phyloP scores from a whole-genome alignment of 2,797 vertebrate species.

The Yasuhikotakia modesta region DNA sequence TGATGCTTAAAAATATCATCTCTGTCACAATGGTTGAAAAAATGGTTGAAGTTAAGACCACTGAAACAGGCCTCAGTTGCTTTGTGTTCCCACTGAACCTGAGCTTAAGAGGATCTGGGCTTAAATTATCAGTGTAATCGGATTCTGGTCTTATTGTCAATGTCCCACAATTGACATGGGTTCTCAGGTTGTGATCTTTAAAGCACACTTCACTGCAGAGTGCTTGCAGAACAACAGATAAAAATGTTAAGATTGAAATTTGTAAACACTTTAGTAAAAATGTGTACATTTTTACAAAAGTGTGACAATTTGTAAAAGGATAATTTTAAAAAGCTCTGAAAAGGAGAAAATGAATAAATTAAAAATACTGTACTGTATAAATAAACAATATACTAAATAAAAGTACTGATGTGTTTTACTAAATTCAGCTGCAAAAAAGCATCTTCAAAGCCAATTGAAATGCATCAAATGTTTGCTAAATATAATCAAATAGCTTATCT shows the following conservation, averaged over 20 bases:
- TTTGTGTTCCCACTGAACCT: constrained; percentile 54
- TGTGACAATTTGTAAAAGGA: too few relatives aligned
- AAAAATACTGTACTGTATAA: too few relatives aligned
- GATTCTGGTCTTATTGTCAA: constrained; percentile 69
- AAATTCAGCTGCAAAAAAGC: neutral
- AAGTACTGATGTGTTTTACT: neutral
- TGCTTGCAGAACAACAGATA: constrained; percentile 59
- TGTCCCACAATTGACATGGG: constrained; percentile 68
- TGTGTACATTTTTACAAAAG: too few relatives aligned
- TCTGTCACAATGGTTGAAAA: neutral
- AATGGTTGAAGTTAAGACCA: too few relatives aligned
- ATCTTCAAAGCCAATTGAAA: neutral
- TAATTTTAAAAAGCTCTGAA: neutral
- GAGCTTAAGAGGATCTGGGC: constrained; percentile 66
- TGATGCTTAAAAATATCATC: too few relatives aligned
- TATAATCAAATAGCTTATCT: neutral
- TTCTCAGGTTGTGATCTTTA: constrained; percentile 70
- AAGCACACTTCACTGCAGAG: constrained; percentile 61
- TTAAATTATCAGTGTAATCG: constrained; percentile 77
- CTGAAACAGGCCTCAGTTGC: constrained; percentile 57
- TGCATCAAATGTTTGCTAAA: neutral
- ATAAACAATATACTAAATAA: too few relatives aligned
- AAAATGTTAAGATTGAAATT: neutral
- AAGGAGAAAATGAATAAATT: neutral
- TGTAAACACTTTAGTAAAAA: neutral